Evolutionary conservation across 2,888 invertebrate species (phyloP), one percentile per base, ranked within the genome.

Genomic region (Tyria jacobaeae): DNA sequence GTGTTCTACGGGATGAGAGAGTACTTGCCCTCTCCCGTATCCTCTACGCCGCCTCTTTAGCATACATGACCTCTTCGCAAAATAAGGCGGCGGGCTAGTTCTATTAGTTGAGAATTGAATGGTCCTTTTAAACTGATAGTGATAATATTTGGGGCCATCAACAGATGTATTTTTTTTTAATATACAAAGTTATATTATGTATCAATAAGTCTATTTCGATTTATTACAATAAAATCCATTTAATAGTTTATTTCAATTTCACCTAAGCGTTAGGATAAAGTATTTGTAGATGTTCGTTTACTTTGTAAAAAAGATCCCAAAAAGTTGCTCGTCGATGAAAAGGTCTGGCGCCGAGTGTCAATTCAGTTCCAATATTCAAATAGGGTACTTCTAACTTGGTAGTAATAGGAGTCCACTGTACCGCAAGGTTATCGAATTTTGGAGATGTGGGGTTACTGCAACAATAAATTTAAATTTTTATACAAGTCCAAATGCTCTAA

Each of bases 371-470:
- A 10, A 88, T 84, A 25, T 81, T 66, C 17, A 88, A 49, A 49
- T 80, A 87, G 47, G 82, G 59, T 44, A 77, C 58, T 0, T 62
- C 60, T 2, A 70, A 70, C 0, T 75, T 70, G 10, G 69, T 70
- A 2, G 78, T 83, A 1, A 84, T 75, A 0, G 86, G 83, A 4
- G 66, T 52, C 90, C 90, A 91, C 62, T 77, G 79, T 7, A 83
- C 66, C n/a, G 88, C 84, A 3, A 89, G 63, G 3, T 86, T 50
- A 0, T 79, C 73, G 0, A 78, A 78, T 1, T 59, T 68, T 3
- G 69, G 63, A 1, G 89, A 89, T 2, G 85, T 88, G 5, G 90
- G 90, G 35, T 86, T 69, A 1, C 86, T 86, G 76, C 7, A 81
- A 81, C 37, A 25, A 35, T n/a, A 12, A 47, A 25, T 25, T 25